Conservation (phyloP, 1,140 invertebrate species). For the Pygmarrhopalites habei region DNA sequence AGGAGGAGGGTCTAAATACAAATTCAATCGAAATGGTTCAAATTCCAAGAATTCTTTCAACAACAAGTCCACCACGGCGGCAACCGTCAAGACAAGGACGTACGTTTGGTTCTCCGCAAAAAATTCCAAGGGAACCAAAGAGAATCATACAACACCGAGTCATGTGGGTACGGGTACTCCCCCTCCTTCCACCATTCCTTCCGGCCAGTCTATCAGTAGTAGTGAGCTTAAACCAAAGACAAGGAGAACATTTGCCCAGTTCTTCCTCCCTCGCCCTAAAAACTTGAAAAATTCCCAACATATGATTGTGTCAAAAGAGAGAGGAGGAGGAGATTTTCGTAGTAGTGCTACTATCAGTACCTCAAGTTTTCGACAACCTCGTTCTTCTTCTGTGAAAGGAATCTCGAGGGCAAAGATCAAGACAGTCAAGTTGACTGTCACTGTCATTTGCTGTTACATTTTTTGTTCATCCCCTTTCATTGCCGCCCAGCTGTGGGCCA, state of each 20-base stretch:
- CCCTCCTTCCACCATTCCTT: no score
- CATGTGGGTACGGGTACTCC: neutral
- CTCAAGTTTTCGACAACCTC: conserved; percentile 9
- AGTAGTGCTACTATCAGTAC: neutral
- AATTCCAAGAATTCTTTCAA: conserved; percentile 1
- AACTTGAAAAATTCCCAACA: neutral
- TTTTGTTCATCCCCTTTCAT: conserved; percentile 65
- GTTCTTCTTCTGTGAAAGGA: conserved; percentile 39
- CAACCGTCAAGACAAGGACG: neutral
- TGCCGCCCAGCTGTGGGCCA: conserved; percentile 53
- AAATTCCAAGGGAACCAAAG: neutral
- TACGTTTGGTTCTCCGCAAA: neutral
- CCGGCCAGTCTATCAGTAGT: no score
- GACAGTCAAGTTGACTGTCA: conserved; percentile 67
- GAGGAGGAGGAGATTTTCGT: neutral
- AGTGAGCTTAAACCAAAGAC: conserved; percentile 5
- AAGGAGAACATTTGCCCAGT: neutral
- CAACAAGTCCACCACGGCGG: neutral
- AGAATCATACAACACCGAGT: neutral
- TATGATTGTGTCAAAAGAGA: no score
- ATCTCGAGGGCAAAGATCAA: conserved; percentile 65
- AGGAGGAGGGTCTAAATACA: neutral
- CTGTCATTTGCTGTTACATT: conserved; percentile 64
- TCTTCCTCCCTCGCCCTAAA: neutral
- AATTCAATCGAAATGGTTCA: conserved; percentile 3